Evolutionary conservation across 1,140 invertebrate genomes (phyloP), one percentile per base, ranked within the genome.

Genomic region (Mesaphorura yosii): DNA sequence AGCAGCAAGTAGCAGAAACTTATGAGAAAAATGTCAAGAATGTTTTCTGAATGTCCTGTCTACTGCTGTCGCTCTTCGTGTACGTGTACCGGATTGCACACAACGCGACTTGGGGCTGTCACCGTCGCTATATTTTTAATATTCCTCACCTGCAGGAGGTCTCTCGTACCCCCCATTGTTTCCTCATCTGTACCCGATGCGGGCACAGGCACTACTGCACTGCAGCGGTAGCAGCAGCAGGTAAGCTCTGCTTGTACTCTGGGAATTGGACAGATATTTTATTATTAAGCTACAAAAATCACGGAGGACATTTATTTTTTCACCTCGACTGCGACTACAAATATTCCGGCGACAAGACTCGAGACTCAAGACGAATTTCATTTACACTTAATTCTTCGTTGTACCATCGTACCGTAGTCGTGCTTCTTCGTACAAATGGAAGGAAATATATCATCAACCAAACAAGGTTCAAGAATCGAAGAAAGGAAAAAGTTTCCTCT

Each of bases 71-170:
- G n/a, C n/a, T n/a, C n/a, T n/a, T n/a, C n/a, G n/a, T n/a, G n/a
- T n/a, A n/a, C n/a, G n/a, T n/a, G n/a, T n/a, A n/a, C n/a, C n/a
- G n/a, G n/a, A n/a, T n/a, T n/a, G n/a, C n/a, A n/a, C n/a, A n/a
- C n/a, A n/a, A n/a, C n/a, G n/a, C n/a, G n/a, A n/a, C n/a, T 17
- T 42, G 40, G 40, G 20, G 40, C 12, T 20, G 20, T 10, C 14
- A 22, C 10, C 40, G 51, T 55, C 51, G 57, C 55, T 49, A 55
- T 25, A 34, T 48, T 60, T 60, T 60, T 60, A 60, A 60, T 60
- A 60, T 60, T 60, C 40, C 51, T 57, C 51, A 60, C 55, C 59
- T 60, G 59, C 45, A 60, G 59, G 59, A 49, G 59, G 59, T 60
- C 59, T 39, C 39, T 20, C n/a, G 39, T 42, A 49, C 53, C 53